These are phyloP conservation scores for Holothuria glaberrima DNA, from an alignment of 35 echinoderm and acorn worm genomes.

Conservation along the genomic window DNA sequence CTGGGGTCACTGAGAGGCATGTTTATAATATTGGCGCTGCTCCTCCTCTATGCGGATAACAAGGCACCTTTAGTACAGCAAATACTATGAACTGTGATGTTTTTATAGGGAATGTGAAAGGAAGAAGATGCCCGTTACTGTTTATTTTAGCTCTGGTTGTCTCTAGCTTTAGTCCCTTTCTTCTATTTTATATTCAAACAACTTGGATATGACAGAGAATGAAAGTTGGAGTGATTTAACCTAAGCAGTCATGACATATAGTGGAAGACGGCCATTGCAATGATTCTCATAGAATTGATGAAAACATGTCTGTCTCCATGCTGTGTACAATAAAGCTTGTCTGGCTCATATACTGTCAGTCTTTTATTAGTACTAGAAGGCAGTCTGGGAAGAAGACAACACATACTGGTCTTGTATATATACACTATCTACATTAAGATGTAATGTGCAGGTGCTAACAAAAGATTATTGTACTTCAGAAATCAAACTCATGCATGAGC, in stretches of 20 bases:
- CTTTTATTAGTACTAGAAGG: no score
- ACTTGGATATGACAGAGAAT: not conserved
- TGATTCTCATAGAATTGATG: no score
- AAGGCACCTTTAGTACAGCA: not conserved
- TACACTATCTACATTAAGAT: no score
- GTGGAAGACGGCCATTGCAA: no score
- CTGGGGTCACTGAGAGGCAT: slow-evolving; percentile 33
- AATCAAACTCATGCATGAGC: no score
- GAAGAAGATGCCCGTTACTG: slow-evolving; percentile 20
- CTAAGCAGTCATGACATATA: slow-evolving; percentile 42
- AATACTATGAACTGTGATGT: not conserved
- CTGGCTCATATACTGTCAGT: no score
- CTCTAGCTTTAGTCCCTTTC: not conserved
- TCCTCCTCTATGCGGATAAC: not conserved
- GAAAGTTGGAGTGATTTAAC: slow-evolving; percentile 28
- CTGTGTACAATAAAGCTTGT: no score
- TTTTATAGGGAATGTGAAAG: slow-evolving; percentile 7
- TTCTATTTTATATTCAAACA: not conserved
- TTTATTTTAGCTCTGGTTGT: slow-evolving; percentile 40
- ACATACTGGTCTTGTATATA: no score
- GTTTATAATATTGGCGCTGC: slow-evolving; percentile 23
- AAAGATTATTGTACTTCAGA: no score
- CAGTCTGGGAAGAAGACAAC: no score
- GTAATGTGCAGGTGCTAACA: no score
- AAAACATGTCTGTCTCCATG: no score